These are phyloP conservation scores for Zosterops hypoxanthus DNA, from an alignment of 2,113 vertebrate species.

Conservation along the genomic window DNA sequence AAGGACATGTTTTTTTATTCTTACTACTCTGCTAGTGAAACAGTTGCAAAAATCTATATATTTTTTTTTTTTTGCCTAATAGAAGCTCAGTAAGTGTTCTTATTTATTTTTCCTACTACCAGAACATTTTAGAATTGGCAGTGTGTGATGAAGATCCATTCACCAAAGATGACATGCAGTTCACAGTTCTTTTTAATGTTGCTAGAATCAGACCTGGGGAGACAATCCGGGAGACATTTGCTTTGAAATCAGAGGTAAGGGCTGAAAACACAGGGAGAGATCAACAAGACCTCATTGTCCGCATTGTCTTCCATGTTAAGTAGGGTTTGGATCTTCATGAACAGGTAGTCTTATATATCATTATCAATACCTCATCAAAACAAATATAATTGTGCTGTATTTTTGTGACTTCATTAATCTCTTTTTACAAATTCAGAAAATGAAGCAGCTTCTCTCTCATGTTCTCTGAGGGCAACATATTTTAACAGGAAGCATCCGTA, in stretches of 20 bases:
- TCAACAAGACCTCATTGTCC: not conserved
- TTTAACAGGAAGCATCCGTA: not conserved
- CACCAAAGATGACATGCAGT: conserved; percentile 71
- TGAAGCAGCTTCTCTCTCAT: not conserved
- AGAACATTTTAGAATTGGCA: conserved; percentile 78
- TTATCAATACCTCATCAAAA: not conserved
- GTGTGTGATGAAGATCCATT: conserved; percentile 73
- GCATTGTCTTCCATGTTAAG: not conserved
- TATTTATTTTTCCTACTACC: not conserved
- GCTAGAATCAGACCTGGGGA: conserved; percentile 73
- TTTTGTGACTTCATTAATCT: not conserved
- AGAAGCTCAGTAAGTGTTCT: not conserved
- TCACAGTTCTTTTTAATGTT: conserved; percentile 78
- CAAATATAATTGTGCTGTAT: not conserved
- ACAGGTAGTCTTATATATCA: not conserved
- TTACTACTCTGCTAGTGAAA: not conserved
- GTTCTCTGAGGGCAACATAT: not conserved
- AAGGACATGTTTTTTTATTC: not conserved
- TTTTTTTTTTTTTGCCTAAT: not conserved
- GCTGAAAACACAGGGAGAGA: not conserved
- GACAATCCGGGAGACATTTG: conserved; percentile 69
- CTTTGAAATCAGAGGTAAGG: conserved; percentile 76
- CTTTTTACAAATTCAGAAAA: not conserved
- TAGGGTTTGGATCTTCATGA: not conserved
- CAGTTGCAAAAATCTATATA: not conserved